These are phyloP conservation scores for Columbina picui DNA, from an alignment of 2,113 vertebrate species.

Conservation along the genomic window DNA sequence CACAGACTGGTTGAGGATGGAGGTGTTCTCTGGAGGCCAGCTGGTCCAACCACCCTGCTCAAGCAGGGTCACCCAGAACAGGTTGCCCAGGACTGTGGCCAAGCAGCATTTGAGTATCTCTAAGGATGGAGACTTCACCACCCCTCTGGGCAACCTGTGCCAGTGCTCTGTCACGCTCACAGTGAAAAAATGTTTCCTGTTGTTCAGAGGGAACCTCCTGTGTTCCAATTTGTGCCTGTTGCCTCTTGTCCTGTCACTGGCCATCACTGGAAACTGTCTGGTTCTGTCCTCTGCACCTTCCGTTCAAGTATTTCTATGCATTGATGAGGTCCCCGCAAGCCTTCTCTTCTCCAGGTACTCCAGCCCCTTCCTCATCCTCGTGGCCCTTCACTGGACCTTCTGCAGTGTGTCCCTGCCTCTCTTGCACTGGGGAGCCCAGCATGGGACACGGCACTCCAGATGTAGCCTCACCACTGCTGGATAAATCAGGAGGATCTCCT, in stretches of 20 bases:
- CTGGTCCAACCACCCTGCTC: neutral
- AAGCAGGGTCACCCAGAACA: neutral
- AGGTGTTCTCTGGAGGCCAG: neutral
- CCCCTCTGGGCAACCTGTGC: neutral
- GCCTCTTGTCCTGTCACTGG: neutral
- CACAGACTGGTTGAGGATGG: neutral
- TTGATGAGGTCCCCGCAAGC: neutral
- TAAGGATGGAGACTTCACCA: neutral
- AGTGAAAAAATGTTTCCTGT: neutral
- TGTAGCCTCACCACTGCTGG: neutral
- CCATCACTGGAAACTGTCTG: neutral
- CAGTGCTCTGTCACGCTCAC: neutral
- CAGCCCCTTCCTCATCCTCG: neutral
- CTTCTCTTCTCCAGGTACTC: neutral
- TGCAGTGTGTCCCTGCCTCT: neutral
- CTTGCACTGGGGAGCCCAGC: neutral
- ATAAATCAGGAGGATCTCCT: neutral
- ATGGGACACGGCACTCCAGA: neutral
- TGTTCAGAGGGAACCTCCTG: neutral
- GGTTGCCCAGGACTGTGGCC: neutral
- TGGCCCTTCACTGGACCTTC: neutral
- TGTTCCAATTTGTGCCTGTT: neutral
- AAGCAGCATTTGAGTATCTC: neutral
- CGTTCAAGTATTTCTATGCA: neutral
- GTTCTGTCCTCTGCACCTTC: neutral